Evolutionary conservation across 2,888 invertebrate genomes (phyloP).

Genomic region (Tethea ocularis): DNA sequence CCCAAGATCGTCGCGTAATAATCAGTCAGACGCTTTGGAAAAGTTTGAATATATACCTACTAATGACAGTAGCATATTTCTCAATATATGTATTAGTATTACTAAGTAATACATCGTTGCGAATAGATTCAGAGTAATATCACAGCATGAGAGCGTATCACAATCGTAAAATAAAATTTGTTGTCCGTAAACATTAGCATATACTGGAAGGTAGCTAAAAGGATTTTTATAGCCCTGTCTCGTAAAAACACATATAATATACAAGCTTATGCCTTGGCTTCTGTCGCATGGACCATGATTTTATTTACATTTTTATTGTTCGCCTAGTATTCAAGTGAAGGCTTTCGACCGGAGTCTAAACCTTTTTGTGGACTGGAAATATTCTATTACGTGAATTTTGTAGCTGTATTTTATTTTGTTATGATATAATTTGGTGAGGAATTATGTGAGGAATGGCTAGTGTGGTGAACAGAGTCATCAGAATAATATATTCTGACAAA

Average conservation of each 20-base stretch:
- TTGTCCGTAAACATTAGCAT: conserved; percentile 45
- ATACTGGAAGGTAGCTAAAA: conserved; percentile 48
- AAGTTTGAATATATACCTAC: too few species aligned
- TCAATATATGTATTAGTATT: too few species aligned
- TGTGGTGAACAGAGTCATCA: too few species aligned
- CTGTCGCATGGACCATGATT: not conserved
- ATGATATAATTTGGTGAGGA: not conserved
- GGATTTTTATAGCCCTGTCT: conserved; percentile 41
- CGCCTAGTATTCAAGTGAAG: conserved; percentile 1
- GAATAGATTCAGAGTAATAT: not conserved
- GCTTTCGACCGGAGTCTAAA: not conserved
- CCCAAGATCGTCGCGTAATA: too few species aligned
- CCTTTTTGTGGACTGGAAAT: not conserved
- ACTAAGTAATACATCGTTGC: too few species aligned
- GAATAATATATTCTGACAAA: not conserved
- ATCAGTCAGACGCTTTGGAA: too few species aligned
- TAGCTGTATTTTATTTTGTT: not conserved
- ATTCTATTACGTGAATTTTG: not conserved
- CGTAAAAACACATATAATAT: conserved; percentile 34
- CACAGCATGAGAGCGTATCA: not conserved
- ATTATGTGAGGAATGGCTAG: not conserved
- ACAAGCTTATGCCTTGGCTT: not conserved
- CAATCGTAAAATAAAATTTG: conserved; percentile 46
- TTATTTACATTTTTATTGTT: conserved; percentile 4
- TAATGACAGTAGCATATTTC: too few species aligned